Conservation (phyloP, 2,888 invertebrate species). For the Aporophyla nigra region DNA sequence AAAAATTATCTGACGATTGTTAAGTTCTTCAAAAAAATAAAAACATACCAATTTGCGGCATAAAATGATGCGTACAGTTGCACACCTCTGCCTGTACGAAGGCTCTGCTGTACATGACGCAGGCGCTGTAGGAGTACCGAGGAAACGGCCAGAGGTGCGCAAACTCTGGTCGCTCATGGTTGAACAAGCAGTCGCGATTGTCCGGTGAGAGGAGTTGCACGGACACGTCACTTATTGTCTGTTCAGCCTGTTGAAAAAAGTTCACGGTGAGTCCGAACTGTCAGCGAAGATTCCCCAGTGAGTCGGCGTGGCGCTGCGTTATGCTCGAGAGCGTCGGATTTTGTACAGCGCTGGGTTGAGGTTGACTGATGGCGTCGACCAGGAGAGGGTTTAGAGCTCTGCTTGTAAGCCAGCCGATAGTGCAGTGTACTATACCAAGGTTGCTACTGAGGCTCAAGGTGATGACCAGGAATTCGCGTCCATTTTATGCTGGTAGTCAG, state of each 20-base stretch:
- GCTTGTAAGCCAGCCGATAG: no score
- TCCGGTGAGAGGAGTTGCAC: constrained; percentile 85
- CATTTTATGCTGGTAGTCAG: no score
- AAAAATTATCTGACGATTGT: neutral
- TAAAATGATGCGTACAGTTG: constrained; percentile 92
- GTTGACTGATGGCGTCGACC: no score
- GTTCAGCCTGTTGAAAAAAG: constrained; percentile 85
- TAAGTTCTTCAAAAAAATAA: neutral
- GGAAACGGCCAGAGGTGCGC: constrained; percentile 85
- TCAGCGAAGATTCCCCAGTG: no score
- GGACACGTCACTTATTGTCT: constrained; percentile 91
- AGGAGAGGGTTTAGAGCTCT: no score
- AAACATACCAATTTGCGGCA: constrained; percentile 89
- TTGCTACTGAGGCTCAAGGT: no score
- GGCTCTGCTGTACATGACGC: constrained; percentile 91
- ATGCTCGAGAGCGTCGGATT: no score
- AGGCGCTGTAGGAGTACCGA: constrained; percentile 91
- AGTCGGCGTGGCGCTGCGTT: no score
- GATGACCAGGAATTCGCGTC: no score
- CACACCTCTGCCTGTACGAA: constrained; percentile 88
- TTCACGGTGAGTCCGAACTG: no score
- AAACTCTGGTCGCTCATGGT: constrained; percentile 87
- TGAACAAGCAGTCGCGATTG: constrained; percentile 90
- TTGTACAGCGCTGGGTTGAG: no score
- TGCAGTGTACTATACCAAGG: no score